Percentiles rank a stretch among this genome's conserved stretches.
phyloP scores from a whole-genome alignment of 2,113 vertebrate genomes.

The Fregetta grallaria region DNA sequence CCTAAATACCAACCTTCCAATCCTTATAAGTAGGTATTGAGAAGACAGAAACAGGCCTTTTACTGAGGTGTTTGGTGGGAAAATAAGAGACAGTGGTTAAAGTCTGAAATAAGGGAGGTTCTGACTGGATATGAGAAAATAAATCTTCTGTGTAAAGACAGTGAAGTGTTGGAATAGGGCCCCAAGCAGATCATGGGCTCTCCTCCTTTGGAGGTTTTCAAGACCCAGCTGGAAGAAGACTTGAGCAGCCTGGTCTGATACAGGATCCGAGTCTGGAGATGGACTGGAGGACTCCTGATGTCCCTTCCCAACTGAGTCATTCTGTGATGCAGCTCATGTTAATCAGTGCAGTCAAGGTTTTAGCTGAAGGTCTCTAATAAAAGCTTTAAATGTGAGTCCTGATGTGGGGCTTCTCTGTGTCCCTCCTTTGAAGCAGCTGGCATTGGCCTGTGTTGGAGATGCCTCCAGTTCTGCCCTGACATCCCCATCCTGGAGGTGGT shows the following conservation, averaged over 20 bases:
- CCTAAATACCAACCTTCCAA: background rate
- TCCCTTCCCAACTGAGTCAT: background rate
- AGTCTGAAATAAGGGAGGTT: background rate
- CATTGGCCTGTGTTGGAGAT: background rate
- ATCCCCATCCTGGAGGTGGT: background rate
- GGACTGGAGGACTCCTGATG: background rate
- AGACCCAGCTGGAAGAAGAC: background rate
- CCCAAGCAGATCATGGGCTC: background rate
- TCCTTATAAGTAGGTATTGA: background rate
- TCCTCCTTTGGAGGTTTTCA: background rate
- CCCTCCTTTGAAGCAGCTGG: background rate
- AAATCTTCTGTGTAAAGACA: background rate
- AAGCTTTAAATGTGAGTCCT: background rate
- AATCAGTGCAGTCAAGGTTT: background rate
- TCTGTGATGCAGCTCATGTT: background rate
- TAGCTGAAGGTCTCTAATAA: background rate
- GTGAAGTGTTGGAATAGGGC: background rate
- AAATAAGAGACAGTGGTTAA: background rate
- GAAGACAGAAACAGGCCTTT: background rate
- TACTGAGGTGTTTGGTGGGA: background rate
- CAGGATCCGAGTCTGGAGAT: background rate
- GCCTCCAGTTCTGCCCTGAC: background rate
- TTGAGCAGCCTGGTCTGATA: background rate
- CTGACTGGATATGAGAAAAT: background rate
- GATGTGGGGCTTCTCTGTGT: background rate